phyloP scores from a whole-genome alignment of 2,888 invertebrate genomes.

The Stenodera caucasica region DNA sequence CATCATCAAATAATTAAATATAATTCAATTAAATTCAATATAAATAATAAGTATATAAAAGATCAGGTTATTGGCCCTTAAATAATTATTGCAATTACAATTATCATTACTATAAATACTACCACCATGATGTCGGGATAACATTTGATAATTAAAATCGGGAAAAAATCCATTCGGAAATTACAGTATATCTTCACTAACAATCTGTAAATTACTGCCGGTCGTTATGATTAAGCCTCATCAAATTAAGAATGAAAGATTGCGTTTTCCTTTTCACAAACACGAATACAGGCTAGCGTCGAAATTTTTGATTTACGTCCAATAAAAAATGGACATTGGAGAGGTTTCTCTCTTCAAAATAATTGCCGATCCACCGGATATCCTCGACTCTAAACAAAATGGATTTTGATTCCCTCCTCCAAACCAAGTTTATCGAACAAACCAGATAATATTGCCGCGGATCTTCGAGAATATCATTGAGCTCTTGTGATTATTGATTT shows the following conservation, averaged over 20 bases:
- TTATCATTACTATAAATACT: background rate
- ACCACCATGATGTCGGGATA: slow-evolving; percentile 10
- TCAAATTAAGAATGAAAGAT: slow-evolving; percentile 41
- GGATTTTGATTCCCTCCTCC: too few relatives aligned
- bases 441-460: too few relatives aligned
- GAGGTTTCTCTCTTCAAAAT: too few relatives aligned
- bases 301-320: background rate
- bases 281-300: background rate
- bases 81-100: background rate
- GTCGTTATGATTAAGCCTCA: slow-evolving; percentile 46
- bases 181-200: slow-evolving; percentile 42
- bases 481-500: slow-evolving; percentile 29
- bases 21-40: background rate
- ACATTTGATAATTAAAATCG: slow-evolving; percentile 46
- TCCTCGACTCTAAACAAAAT: too few relatives aligned
- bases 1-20: background rate
- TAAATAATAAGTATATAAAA: too few relatives aligned
- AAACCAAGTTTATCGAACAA: too few relatives aligned
- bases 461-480: too few relatives aligned
- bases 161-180: slow-evolving; percentile 47
- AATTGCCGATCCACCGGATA: too few relatives aligned
- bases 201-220: slow-evolving; percentile 48
- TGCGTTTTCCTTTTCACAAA: background rate
- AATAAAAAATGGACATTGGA: too few relatives aligned
- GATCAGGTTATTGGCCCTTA: background rate